These are phyloP conservation scores for Noturus placidus DNA, from an alignment of 2,113 vertebrate genomes.

Conservation along the genomic window DNA sequence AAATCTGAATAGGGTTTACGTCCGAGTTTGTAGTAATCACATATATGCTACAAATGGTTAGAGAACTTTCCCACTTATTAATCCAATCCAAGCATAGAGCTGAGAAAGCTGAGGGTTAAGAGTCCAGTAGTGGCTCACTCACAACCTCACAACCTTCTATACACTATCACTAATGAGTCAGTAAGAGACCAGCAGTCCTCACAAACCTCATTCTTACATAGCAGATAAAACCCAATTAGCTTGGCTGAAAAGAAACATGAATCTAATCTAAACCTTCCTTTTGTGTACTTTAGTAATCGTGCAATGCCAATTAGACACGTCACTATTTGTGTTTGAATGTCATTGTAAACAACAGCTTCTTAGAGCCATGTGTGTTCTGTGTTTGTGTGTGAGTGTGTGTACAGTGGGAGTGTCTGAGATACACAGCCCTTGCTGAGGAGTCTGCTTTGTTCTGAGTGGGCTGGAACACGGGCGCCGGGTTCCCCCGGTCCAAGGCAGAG, in stretches of 20 bases:
- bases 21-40: not conserved
- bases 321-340: not conserved
- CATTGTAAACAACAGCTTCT: constrained; percentile 20
- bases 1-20: too few relatives aligned
- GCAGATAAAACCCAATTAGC: not conserved
- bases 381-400: constrained; percentile 17
- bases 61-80: not conserved
- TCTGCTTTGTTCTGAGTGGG: constrained; percentile 50
- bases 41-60: not conserved
- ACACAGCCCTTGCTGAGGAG: constrained; percentile 5
- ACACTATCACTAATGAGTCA: not conserved
- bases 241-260: not conserved
- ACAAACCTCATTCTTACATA: not conserved
- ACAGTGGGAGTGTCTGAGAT: not conserved
- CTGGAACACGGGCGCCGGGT: constrained; percentile 48
- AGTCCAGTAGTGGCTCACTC: too few relatives aligned
- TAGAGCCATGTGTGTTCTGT: not conserved
- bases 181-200: not conserved
- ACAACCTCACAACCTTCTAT: not conserved
- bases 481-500: constrained; percentile 61
- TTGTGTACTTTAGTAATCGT: not conserved
- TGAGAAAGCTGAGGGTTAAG: not conserved
- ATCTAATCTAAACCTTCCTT: not conserved
- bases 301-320: not conserved
- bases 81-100: not conserved